These are phyloP conservation scores for Rhinophrynus dorsalis DNA, from an alignment of 2,797 vertebrate genomes.

Conservation along the genomic window DNA sequence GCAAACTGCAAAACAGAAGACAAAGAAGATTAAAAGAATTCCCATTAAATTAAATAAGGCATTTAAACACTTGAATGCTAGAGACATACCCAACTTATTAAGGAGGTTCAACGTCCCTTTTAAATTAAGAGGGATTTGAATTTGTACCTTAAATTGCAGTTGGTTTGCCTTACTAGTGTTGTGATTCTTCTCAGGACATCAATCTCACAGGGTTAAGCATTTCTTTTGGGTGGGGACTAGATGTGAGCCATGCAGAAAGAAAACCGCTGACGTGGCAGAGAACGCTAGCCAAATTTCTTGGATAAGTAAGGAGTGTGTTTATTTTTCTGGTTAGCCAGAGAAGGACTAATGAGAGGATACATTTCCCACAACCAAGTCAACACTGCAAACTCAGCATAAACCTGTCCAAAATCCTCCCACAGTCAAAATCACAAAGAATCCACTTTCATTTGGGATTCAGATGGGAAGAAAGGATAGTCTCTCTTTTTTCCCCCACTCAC, in stretches of 20 bases:
- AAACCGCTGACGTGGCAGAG: slow-evolving; percentile 2
- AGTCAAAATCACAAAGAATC: slow-evolving; percentile 46
- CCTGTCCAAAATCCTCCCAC: slow-evolving; percentile 54
- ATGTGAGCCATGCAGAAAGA: slow-evolving; percentile 5
- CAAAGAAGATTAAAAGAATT: too few species aligned
- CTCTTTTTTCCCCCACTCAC: background rate
- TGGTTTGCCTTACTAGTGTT: too few species aligned
- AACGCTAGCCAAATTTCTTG: background rate
- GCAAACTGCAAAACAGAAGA: too few species aligned
- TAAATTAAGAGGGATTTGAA: too few species aligned
- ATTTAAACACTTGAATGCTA: too few species aligned
- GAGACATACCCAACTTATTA: too few species aligned
- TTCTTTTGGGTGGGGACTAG: slow-evolving; percentile 1
- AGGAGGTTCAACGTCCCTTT: too few species aligned
- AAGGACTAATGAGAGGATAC: slow-evolving; percentile 60
- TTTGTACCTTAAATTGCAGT: too few species aligned
- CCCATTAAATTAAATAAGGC: too few species aligned
- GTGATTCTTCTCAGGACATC: too few species aligned
- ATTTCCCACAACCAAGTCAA: slow-evolving; percentile 58
- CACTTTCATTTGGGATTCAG: slow-evolving; percentile 7
- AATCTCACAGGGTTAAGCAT: background rate
- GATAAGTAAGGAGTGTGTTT: slow-evolving; percentile 21
- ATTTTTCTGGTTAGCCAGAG: slow-evolving; percentile 30
- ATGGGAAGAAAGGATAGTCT: background rate
- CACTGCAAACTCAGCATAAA: slow-evolving; percentile 51